These are phyloP conservation scores for Mystacides longicornis DNA, from an alignment of 2,888 invertebrate species.

Conservation along the genomic window DNA sequence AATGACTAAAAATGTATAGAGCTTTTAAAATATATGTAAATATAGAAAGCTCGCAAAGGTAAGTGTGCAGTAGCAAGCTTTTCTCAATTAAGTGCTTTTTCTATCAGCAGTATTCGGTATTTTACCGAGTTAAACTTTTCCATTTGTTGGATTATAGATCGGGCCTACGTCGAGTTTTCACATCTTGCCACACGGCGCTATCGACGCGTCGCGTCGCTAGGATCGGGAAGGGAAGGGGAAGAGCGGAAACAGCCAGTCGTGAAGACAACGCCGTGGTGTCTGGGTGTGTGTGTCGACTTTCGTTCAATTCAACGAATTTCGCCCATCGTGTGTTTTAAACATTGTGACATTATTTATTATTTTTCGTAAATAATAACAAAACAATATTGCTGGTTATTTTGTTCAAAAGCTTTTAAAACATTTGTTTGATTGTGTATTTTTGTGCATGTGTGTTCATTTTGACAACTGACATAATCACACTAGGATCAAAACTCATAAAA, in stretches of 20 bases:
- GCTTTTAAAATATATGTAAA: too few relatives aligned
- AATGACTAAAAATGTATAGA: too few relatives aligned
- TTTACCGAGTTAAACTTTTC: slow-evolving; percentile 1
- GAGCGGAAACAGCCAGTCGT: slow-evolving; percentile 19
- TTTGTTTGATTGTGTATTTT: neutral
- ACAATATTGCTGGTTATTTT: slow-evolving; percentile 6
- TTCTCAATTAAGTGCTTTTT: slow-evolving; percentile 2
- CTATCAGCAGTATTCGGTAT: neutral
- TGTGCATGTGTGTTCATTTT: slow-evolving; percentile 13
- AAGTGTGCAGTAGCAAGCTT: too few relatives aligned
- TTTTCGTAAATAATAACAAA: too few relatives aligned
- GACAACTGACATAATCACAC: slow-evolving; percentile 1
- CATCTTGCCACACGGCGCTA: slow-evolving; percentile 16
- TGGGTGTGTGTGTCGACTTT: slow-evolving; percentile 12
- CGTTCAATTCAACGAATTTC: slow-evolving; percentile 8
- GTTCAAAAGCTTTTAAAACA: neutral
- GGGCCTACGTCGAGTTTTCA: slow-evolving; percentile 15
- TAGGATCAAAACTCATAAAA: neutral
- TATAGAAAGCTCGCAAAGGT: too few relatives aligned
- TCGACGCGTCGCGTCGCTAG: slow-evolving; percentile 8
- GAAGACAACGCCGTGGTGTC: slow-evolving; percentile 11
- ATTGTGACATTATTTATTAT: slow-evolving; percentile 15
- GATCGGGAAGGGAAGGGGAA: slow-evolving; percentile 17
- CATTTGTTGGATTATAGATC: slow-evolving; percentile 7
- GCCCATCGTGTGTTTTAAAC: slow-evolving; percentile 18